Conservation (phyloP, 2,113 vertebrate genomes). For the Galeopterus variegatus region DNA sequence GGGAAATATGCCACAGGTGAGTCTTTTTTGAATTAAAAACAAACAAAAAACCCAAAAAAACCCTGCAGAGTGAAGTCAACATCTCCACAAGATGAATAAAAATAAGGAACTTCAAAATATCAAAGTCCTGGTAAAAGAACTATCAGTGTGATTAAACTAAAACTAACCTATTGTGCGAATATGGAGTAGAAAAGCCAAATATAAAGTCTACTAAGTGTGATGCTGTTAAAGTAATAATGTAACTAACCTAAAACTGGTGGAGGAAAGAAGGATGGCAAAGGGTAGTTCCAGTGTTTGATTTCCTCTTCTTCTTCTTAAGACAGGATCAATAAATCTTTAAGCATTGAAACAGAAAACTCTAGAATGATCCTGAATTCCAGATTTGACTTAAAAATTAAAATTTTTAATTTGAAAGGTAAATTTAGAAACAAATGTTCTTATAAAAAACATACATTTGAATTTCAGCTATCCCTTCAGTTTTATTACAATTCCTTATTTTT, state of each 20-base stretch:
- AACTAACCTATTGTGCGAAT: neutral
- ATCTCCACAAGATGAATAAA: neutral
- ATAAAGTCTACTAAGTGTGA: neutral
- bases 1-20: neutral
- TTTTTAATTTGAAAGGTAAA: slow-evolving; percentile 8
- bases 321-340: neutral
- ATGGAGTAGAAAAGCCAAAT: neutral
- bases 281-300: neutral
- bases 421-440: neutral
- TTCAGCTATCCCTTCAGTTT: neutral
- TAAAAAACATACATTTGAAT: neutral
- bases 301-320: neutral
- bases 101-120: neutral
- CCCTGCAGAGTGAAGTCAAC: neutral
- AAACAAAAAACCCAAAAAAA: neutral
- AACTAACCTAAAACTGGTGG: neutral
- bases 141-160: neutral
- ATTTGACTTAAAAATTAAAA: neutral
- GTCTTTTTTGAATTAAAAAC: neutral
- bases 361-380: neutral
- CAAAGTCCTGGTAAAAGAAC: neutral
- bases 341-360: neutral
- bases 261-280: neutral
- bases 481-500: neutral
- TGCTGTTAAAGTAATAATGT: neutral